Evolutionary conservation across 2,797 vertebrate genomes (phyloP).

Genomic region (Argentina silus): DNA sequence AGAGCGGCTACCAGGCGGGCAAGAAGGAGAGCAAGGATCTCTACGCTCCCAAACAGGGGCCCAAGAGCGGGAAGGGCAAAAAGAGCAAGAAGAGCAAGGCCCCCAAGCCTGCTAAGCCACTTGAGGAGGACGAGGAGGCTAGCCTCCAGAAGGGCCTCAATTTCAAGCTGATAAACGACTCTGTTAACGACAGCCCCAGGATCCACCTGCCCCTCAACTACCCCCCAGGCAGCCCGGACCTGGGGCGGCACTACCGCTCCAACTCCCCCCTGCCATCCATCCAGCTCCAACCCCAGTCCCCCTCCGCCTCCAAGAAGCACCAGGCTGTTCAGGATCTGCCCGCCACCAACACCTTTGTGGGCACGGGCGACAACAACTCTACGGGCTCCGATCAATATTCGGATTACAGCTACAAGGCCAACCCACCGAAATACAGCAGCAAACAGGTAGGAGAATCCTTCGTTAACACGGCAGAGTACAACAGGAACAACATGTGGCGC

Average conservation of each 20-base stretch:
- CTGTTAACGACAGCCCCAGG: slow-evolving; percentile 90
- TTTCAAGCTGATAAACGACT: slow-evolving; percentile 95
- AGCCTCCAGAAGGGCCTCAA: slow-evolving; percentile 93
- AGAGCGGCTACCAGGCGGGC: slow-evolving; percentile 96
- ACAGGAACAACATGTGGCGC: slow-evolving; percentile 89
- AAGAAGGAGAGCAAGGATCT: slow-evolving; percentile 98
- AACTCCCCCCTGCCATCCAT: slow-evolving; percentile 97
- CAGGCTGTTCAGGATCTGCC: slow-evolving; percentile 98
- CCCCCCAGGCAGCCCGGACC: slow-evolving; percentile 92
- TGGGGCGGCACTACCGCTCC: slow-evolving; percentile 97
- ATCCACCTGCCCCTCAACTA: slow-evolving; percentile 97
- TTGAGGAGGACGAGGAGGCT: slow-evolving; percentile 92
- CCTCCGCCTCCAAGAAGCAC: slow-evolving; percentile 98
- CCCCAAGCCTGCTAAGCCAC: slow-evolving; percentile 89
- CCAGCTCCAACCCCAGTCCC: slow-evolving; percentile 96
- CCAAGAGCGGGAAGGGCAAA: slow-evolving; percentile 89
- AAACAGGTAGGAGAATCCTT: slow-evolving; percentile 99
- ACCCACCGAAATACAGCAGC: slow-evolving; percentile 98
- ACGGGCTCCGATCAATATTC: slow-evolving; percentile 99
- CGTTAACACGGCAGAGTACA: slow-evolving; percentile 84
- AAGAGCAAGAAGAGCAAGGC: slow-evolving; percentile 94
- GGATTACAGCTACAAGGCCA: slow-evolving; percentile 99
- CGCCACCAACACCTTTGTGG: slow-evolving; percentile 97
- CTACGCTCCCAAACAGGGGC: slow-evolving; percentile 91
- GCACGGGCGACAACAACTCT: slow-evolving; percentile 97